phyloP scores from a whole-genome alignment of 1,140 invertebrate genomes.

The Ectropis grisescens region DNA sequence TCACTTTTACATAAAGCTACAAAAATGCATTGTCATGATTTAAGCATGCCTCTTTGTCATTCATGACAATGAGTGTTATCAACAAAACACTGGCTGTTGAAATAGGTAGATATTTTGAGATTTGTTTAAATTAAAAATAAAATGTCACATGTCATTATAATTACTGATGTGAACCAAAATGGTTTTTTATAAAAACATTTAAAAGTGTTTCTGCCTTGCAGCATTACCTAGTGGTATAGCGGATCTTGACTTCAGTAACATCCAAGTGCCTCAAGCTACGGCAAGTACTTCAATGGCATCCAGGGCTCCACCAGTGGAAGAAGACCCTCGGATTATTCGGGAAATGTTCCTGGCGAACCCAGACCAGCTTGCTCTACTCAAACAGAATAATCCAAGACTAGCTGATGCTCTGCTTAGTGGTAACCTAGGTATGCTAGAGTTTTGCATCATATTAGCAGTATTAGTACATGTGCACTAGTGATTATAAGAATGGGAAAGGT shows the following conservation, averaged over 20 bases:
- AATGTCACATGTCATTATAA: too few species aligned
- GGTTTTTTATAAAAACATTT: too few species aligned
- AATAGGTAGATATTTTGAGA: too few species aligned
- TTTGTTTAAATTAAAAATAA: too few species aligned
- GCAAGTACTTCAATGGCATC: slow-evolving; percentile 50
- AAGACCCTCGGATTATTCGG: slow-evolving; percentile 90
- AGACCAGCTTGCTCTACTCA: slow-evolving; percentile 89
- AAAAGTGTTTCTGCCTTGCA: slow-evolving; percentile 26
- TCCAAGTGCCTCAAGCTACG: slow-evolving; percentile 77
- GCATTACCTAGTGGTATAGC: slow-evolving; percentile 47
- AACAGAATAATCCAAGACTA: slow-evolving; percentile 93
- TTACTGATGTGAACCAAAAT: too few species aligned
- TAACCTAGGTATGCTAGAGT: slow-evolving; percentile 77
- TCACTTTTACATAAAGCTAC: slow-evolving; percentile 28
- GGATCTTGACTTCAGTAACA: slow-evolving; percentile 86
- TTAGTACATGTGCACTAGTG: too few species aligned
- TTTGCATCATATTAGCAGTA: too few species aligned
- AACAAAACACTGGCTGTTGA: slow-evolving; percentile 14
- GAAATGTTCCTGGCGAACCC: slow-evolving; percentile 94
- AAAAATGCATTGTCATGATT: slow-evolving; percentile 56
- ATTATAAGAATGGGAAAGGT: too few species aligned
- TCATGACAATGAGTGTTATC: slow-evolving; percentile 24
- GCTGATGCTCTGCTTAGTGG: slow-evolving; percentile 92
- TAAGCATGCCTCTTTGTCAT: slow-evolving; percentile 30
- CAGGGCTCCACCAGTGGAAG: slow-evolving; percentile 72